Base-by-base conservation (phyloP, 2,888 invertebrate genomes). In the Oscheius sp. region DNA sequence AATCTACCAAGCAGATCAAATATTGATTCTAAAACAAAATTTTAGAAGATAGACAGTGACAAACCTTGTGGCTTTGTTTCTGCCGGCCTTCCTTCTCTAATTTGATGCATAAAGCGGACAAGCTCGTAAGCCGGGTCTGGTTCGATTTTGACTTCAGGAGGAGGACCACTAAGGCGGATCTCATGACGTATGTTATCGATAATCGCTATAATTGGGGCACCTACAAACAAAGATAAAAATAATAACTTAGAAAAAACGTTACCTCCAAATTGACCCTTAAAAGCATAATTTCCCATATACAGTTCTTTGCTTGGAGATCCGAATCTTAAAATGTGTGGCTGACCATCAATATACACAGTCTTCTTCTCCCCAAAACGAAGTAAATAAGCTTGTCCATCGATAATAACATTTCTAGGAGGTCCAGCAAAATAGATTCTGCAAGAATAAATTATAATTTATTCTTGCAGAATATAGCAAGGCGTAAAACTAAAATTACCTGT, bases 101-200 rank as follows among this genome's bases (percentile, higher is more conserved):
- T 63, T 33, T 70, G 61, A 38, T 62, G 67, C 67, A 80, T 54
- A 64, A 74, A 76, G 6, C 82, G 74, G n/a, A 72, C 70, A 49
- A 95, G 88, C 86, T 95, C 94, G 14, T 90, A 91, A 30, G 93
- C 90, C 78, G 91, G 91, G 1, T 87, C 88, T 36, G 91, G 91
- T 0, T 94, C 93, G 45, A 97, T 94, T 86, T 93, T 92, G 0
- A 97, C 95, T 87, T 93, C 93, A 0, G 97, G 97, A 2, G 94
- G 91, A 0, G 94, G 93, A 0, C 95, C 95, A 81, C 93, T 92
- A 8, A 98, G 88, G 82, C 92, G 91, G 0, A 97, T 90, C 49
- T 90, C 89, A 71, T 92, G 90, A n/a, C 91, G 90, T 71, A 91
- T 91, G 1, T 92, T 92, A 68, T 92, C 91, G 38, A 96, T 90